Base-by-base conservation (phyloP, 2,113 vertebrate species). In the Pterocles gutturalis region DNA sequence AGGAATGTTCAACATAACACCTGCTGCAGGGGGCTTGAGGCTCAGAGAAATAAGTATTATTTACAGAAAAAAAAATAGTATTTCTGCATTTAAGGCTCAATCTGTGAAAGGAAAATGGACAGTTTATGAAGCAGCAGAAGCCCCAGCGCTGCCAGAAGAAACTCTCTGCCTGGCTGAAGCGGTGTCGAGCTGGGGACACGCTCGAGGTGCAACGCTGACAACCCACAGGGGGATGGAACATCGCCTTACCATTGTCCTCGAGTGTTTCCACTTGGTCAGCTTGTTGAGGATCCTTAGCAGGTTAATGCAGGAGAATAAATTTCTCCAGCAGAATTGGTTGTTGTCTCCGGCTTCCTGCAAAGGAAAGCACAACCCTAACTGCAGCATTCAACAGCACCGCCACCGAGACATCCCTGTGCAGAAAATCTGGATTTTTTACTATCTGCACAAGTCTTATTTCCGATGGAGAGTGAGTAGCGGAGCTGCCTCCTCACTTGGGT, bases 211-310 rank as follows among this genome's bases (percentile, higher is more conserved):
- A 17, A 24, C 0, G 0, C 33, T n/a, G 65, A 17, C 53, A 45
- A 15, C 64, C 46, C n/a, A 5, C 0, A 1, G 36, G 24, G 38
- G 21, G 14, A 20, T 0, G 2, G 49, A 34, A 34, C 73, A 34
- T 28, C 36, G 19, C 55, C 98, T 98, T 69, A 99, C 99, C 99
- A 99, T 99, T 3, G 99, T 99, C 96, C 99, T 98, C 2, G 99
- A 99, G 98, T 99, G 99, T 51, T 99, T 99, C 99, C 99, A 99
- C 95, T 99, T 99, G 96, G 99, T 99, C 95, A 99, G 98, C 95
- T 99, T 99, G 98, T 99, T 99, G 49, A 99, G 98, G 89, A 99
- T 98, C 95, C 99, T 98, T 94, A 99, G 98, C 79, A 99, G 94
- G 89, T 99, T 99, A 70, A 99, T 99, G 93, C 99, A 99, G 69